phyloP scores from a whole-genome alignment of 2,797 vertebrate genomes.

The Liparis tanakae region DNA sequence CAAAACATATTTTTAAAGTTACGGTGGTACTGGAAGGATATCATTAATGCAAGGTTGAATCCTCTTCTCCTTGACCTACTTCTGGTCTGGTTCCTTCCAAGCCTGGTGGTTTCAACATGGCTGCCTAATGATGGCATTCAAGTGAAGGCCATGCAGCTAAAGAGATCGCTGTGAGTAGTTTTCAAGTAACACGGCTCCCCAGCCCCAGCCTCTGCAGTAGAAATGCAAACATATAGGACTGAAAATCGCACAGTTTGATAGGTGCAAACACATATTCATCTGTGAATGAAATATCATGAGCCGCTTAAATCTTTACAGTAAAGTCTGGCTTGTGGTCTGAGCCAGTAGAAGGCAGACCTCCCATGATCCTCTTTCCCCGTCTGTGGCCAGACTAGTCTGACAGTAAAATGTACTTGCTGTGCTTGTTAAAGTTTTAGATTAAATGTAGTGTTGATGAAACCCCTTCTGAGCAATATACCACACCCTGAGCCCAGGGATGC shows the following conservation, averaged over 20 bases:
- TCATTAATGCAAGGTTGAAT: slow-evolving; percentile 32
- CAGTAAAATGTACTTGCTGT: slow-evolving; percentile 38
- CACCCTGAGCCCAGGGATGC: slow-evolving; percentile 45
- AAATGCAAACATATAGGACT: slow-evolving; percentile 38
- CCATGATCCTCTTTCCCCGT: slow-evolving; percentile 25
- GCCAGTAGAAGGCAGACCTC: slow-evolving; percentile 36
- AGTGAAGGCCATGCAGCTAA: slow-evolving; percentile 69
- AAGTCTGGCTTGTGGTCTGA: slow-evolving; percentile 17
- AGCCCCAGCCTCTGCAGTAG: slow-evolving; percentile 15
- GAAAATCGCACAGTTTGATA: slow-evolving; percentile 29
- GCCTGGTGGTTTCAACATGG: slow-evolving; percentile 55
- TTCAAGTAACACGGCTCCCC: slow-evolving; percentile 40
- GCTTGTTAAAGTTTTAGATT: slow-evolving; percentile 49
- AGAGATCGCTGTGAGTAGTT: slow-evolving; percentile 73
- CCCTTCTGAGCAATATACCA: slow-evolving; percentile 32
- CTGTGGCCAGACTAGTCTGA: slow-evolving; percentile 32
- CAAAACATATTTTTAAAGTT: slow-evolving; percentile 2
- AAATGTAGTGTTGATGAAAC: slow-evolving; percentile 51
- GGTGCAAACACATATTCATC: slow-evolving; percentile 18
- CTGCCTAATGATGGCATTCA: slow-evolving; percentile 69
- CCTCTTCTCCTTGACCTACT: slow-evolving; percentile 33
- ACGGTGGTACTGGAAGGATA: slow-evolving; percentile 26
- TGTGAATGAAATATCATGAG: slow-evolving; percentile 2
- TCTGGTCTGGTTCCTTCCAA: slow-evolving; percentile 26
- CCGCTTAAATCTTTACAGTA: slow-evolving; percentile 10